Base-by-base conservation (phyloP, 2,888 invertebrate species). In the Euplexia lucipara region DNA sequence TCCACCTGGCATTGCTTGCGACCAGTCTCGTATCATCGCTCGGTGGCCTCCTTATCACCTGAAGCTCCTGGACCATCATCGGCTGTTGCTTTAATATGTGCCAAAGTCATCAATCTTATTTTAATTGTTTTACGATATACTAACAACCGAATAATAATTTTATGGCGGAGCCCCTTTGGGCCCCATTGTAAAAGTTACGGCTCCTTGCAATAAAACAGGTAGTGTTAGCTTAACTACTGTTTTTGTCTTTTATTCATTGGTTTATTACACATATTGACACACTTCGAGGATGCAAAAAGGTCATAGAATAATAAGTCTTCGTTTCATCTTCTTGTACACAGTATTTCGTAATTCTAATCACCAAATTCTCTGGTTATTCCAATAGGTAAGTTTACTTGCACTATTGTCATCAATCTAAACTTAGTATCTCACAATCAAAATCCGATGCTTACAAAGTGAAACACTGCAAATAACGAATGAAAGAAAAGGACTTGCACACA, bases 111-210 rank as follows among this genome's bases (percentile, higher is more conserved):
- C 84, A 89, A 92, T 89, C 81, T 80, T 84, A 81, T 81, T 85
- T 84, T 87, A 86, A 91, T 91, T 85, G 89, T 88, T 94, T 93
- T 93, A 94, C 85, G 90, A 90, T 86, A 83, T 81, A 75, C 83
- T 84, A 86, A 88, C 85, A 83, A 90, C 88, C 81, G 79, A 81
- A 86, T 85, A 85, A 86, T 89, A 88, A 86, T 87, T 95, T 95
- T 95, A 95, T 94, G 94, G 94, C 86, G 95, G 94, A 89, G 93
- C 95, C 90, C 92, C 86, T 92, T 90, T 89, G 83, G 91, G 91
- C 88, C 91, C 92, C 95, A 95, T 95, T 93, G 92, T 94, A 90
- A 91, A 93, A 85, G 81, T 85, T 87, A 86, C 82, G 76, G 82
- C 85, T 85, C 85, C 85, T 85, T 78, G 82, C 83, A 85, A 89